Percentiles rank a stretch among this genome's conserved stretches.
Conservation (phyloP, 2,797 vertebrate genomes). For the Liasis olivaceus region DNA sequence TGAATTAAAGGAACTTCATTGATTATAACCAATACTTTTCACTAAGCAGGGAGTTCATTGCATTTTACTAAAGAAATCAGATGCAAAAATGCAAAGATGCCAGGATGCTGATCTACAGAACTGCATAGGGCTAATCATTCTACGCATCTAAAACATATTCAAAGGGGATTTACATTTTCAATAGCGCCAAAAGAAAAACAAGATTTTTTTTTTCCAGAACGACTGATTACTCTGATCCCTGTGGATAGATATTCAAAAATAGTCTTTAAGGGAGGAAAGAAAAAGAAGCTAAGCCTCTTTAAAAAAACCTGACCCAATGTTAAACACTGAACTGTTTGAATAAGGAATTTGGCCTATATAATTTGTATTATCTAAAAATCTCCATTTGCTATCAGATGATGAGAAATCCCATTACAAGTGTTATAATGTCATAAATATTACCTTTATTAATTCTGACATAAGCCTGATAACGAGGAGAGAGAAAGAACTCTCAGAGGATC, state of each 20-base stretch:
- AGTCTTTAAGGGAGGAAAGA: background rate
- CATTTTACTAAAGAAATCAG: background rate
- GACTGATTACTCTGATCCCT: background rate
- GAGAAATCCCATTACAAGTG: conserved; percentile 19
- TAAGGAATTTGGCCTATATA: background rate
- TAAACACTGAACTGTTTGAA: conserved; percentile 16
- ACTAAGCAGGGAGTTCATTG: background rate
- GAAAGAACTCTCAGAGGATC: conserved; percentile 8
- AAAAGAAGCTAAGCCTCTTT: background rate
- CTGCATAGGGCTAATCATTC: background rate
- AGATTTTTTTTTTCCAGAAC: background rate
- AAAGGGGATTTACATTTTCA: background rate
- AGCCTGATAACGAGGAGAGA: background rate
- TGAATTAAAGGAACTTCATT: background rate
- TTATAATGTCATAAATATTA: conserved; percentile 10
- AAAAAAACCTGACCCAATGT: background rate
- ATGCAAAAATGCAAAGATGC: background rate
- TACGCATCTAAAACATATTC: background rate
- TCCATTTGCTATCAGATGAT: background rate
- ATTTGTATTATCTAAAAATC: conserved; percentile 11
- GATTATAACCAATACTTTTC: background rate
- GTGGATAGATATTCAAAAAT: background rate
- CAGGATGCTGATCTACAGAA: background rate
- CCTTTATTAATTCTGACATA: conserved; percentile 19
- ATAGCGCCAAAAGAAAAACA: background rate